phyloP scores from a whole-genome alignment of 2,888 invertebrate species.

The Thelaira solivaga region DNA sequence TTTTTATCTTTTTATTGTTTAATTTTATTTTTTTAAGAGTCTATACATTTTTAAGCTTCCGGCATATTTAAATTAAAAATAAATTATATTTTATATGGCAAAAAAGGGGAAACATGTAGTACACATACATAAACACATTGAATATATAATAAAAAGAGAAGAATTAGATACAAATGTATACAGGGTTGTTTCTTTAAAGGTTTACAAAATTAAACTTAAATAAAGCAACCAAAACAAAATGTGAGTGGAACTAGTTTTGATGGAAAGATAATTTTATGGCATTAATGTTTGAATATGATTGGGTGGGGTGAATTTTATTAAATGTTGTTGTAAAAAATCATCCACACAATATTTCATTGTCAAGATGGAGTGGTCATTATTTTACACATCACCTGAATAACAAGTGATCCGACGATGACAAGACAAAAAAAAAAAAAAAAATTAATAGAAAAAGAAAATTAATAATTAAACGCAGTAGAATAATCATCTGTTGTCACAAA shows the following conservation, averaged over 20 bases:
- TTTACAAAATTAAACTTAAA: too few species aligned
- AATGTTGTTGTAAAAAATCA: too few species aligned
- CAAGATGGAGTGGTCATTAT: slow-evolving; percentile 45
- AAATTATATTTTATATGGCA: slow-evolving; percentile 43
- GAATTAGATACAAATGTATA: too few species aligned
- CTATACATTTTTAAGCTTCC: slow-evolving; percentile 17
- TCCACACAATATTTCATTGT: slow-evolving; percentile 42
- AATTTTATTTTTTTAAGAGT: neutral
- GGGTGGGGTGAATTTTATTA: too few species aligned
- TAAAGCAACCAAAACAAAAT: too few species aligned
- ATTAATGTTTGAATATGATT: too few species aligned
- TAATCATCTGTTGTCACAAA: too few species aligned
- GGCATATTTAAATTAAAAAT: slow-evolving; percentile 59
- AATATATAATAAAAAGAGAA: too few species aligned
- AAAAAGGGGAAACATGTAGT: neutral
- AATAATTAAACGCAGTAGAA: too few species aligned
- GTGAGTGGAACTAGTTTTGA: too few species aligned
- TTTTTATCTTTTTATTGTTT: neutral
- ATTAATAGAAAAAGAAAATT: neutral
- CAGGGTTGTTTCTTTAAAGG: too few species aligned
- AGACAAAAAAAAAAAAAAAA: neutral
- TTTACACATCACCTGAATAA: slow-evolving; percentile 17
- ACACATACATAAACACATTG: neutral
- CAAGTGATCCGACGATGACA: slow-evolving; percentile 34
- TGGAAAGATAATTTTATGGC: too few species aligned